A percentile compares a stretch with the other conserved stretches of the same genome.
Evolutionary conservation across 1,140 invertebrate species (phyloP).

Genomic region (Bombus haemorrhoidalis): DNA sequence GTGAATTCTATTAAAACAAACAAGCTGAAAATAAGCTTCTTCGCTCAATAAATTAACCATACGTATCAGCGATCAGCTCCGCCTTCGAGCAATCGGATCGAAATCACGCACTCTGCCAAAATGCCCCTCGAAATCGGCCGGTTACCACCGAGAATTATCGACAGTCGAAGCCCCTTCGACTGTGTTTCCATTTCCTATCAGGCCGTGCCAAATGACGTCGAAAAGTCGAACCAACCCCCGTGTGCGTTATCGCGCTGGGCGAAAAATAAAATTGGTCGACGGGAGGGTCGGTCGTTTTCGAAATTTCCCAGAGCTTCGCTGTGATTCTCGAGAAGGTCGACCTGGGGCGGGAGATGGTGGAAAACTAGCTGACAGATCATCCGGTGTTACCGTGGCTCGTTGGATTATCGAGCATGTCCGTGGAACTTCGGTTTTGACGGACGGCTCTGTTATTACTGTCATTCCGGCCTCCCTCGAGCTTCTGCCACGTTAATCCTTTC

Average conservation of each 20-base stretch:
- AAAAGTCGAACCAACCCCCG: neutral
- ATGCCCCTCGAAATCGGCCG: constrained; percentile 11
- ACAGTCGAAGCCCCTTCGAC: neutral
- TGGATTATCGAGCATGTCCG: constrained; percentile 58
- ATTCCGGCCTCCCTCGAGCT: constrained; percentile 58
- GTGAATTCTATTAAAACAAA: no score
- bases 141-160: constrained; percentile 24
- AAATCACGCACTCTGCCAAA: neutral
- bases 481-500: constrained; percentile 65
- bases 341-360: constrained; percentile 49
- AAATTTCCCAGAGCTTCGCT: constrained; percentile 38
- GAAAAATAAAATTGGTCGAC: constrained; percentile 8
- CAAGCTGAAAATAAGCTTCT: neutral
- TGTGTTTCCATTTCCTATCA: constrained; percentile 19
- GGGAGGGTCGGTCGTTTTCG: constrained; percentile 31
- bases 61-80: neutral
- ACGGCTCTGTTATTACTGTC: constrained; percentile 76
- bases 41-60: constrained; percentile 3
- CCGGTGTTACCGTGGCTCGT: constrained; percentile 60
- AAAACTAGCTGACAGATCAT: constrained; percentile 73
- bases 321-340: constrained; percentile 55
- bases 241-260: constrained; percentile 4
- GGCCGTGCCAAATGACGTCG: constrained; percentile 15
- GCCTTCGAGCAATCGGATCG: neutral
- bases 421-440: constrained; percentile 72